Conservation (phyloP, 2,797 vertebrate species). For the Danionella dracula region DNA sequence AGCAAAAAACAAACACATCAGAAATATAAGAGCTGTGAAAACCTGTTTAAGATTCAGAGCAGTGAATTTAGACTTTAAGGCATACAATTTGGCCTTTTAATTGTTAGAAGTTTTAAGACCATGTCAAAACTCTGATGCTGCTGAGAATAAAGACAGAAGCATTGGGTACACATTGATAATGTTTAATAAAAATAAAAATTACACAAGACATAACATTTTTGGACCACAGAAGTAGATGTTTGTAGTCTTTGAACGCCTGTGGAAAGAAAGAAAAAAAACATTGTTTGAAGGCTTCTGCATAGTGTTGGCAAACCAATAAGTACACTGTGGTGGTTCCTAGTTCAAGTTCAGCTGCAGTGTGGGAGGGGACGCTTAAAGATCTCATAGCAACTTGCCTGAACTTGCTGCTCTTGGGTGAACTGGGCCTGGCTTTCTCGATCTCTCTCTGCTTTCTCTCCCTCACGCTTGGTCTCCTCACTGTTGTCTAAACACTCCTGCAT, state of each 20-base stretch:
- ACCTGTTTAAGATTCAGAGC: no score
- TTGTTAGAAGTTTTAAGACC: no score
- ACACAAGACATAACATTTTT: neutral
- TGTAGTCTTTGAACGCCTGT: neutral
- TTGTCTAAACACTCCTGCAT: neutral
- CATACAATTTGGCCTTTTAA: no score
- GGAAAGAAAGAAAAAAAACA: neutral
- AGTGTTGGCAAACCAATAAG: no score
- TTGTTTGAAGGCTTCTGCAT: no score
- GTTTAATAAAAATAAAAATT: neutral
- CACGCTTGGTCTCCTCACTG: neutral
- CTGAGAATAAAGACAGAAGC: neutral
- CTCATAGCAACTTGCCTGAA: slow-evolving; percentile 21
- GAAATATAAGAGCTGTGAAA: no score
- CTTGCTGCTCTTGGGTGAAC: slow-evolving; percentile 23
- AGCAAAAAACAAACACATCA: no score
- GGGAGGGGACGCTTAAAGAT: neutral
- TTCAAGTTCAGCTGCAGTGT: neutral
- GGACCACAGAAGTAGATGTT: no score
- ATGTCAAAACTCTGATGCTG: neutral
- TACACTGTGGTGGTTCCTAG: no score
- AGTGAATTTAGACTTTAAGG: no score
- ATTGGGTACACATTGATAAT: neutral
- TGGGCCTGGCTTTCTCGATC: slow-evolving; percentile 34
- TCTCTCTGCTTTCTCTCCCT: neutral